Base-by-base conservation (phyloP, 2,888 invertebrate genomes). In the Gastrophysa polygoni region DNA sequence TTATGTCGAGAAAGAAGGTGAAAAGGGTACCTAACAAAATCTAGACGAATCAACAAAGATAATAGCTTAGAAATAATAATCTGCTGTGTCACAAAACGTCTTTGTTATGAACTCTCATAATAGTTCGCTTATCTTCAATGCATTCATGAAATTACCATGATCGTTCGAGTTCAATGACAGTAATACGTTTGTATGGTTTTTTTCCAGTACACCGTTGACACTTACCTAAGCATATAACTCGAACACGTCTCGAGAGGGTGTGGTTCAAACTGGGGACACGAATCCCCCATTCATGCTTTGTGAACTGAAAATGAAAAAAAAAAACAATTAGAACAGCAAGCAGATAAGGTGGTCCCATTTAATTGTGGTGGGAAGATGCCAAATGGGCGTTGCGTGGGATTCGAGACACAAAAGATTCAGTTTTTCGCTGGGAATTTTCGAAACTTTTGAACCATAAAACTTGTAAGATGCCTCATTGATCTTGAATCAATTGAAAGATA, bases 191-290 rank as follows among this genome's bases (percentile, higher is more conserved):
- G n/a, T n/a, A n/a, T 32, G 38, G 38, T 38, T 14, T 38, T 38
- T 8, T 44, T 57, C 61, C 51, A 24, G 3, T 24, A 24, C 7
- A 24, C 48, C 63, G 57, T 54, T 54, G 29, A 11, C 63, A 76
- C 78, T 78, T 75, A 78, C 78, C 75, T 73, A 70, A 4, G 72
- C 66, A 63, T 68, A 70, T 68, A 69, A 66, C 69, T 72, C 74
- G 75, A 75, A 72, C 75, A 67, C 74, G 74, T 75, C 76, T 38
- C 76, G 75, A 74, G 78, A 80, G 81, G 81, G 78, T 80, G 79
- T 80, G 81, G 81, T 81, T 87, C 88, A 91, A 80, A 91, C 90
- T 74, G 91, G 90, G 76, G 90, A 88, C 80, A 90, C 91, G 85
- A 89, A 91, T 75, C 86, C 86, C 72, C 89, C 90, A 81, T 88